Percentiles rank a stretch among this genome's conserved stretches.
These are phyloP conservation scores for Drosophila erecta DNA, from an alignment of 1,140 invertebrate species.

Conservation along the genomic window DNA sequence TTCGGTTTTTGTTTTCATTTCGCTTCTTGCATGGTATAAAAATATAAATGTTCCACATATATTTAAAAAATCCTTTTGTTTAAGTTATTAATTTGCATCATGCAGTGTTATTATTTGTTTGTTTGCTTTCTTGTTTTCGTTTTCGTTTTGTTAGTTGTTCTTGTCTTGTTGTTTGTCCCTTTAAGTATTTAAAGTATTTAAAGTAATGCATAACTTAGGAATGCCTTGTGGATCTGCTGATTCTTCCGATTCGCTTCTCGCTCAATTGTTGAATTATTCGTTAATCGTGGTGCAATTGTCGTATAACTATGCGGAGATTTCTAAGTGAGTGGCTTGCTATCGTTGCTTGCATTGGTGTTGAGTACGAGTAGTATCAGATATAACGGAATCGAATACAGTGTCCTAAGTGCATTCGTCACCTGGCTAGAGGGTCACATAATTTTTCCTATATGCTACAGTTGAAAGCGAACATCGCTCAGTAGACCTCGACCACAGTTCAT, in stretches of 20 bases:
- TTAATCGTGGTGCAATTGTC: slow-evolving; percentile 43
- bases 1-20: slow-evolving; percentile 56
- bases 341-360: slow-evolving; percentile 70
- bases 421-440: slow-evolving; percentile 65
- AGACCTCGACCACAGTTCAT: slow-evolving; percentile 66
- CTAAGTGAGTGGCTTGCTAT: slow-evolving; percentile 69
- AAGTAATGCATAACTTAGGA: slow-evolving; percentile 59
- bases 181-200: slow-evolving; percentile 27
- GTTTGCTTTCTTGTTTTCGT: neutral
- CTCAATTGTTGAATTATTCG: slow-evolving; percentile 23
- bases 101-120: slow-evolving; percentile 41
- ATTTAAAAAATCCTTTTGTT: slow-evolving; percentile 71
- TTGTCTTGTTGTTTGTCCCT: slow-evolving; percentile 22
- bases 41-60: slow-evolving; percentile 83
- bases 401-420: slow-evolving; percentile 30
- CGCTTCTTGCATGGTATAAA: slow-evolving; percentile 79
- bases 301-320: slow-evolving; percentile 56
- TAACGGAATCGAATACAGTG: slow-evolving; percentile 42
- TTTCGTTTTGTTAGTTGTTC: slow-evolving; percentile 24
- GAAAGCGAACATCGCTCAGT: slow-evolving; percentile 84
- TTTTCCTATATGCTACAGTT: slow-evolving; percentile 73
- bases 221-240: slow-evolving; percentile 37
- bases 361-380: slow-evolving; percentile 35
- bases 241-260: slow-evolving; percentile 20
- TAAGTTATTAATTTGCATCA: slow-evolving; percentile 54